Base-by-base conservation (phyloP, 2,113 vertebrate genomes). In the Macrotis lagotis region DNA sequence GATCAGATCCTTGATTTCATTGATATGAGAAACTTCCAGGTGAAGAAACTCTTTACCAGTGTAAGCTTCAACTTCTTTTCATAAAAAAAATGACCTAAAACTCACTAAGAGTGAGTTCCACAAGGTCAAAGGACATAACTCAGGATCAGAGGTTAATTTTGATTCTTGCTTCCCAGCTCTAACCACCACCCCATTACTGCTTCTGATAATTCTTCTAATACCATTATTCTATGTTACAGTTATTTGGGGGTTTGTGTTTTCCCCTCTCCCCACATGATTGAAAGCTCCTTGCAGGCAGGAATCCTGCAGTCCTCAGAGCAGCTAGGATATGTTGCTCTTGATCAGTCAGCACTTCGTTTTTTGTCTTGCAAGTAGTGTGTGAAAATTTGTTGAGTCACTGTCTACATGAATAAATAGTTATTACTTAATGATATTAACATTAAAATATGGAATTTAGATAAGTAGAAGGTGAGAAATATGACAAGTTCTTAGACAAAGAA, bases 331-430 rank as follows among this genome's bases (percentile, higher is more conserved):
- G 31, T 66, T 66, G 31, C 12, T 16, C 12, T 37, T 37, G 3
- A 66, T 66, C 52, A n/a, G n/a, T n/a, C 14, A 59, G 6, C 48
- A 25, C 51, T 51, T 93, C 89, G 50, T 93, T 90, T 26, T 50
- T 14, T 90, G 50, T 28, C 88, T 93, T 66, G 28, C 25, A 91
- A 12, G 19, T 89, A 59, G 25, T 83, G 31, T 52, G 12, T 55
- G 92, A 94, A 89, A 90, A 74, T 31, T 25, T 88, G 2, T 92
- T 90, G 55, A 93, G 50, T 92, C 24, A 89, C 51, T 25, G 25
- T 55, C 37, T 52, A 31, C 51, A 28, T 88, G 66, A 94, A 11
- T 49, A 3, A 88, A 25, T 53, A 83, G 55, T 44, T 94, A 51
- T n/a, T n/a, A n/a, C 6, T 25, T 52, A 52, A 52, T 26, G 25